phyloP scores from a whole-genome alignment of 53 echinoderm and acorn worm genomes.

The Echinometra lucunter region DNA sequence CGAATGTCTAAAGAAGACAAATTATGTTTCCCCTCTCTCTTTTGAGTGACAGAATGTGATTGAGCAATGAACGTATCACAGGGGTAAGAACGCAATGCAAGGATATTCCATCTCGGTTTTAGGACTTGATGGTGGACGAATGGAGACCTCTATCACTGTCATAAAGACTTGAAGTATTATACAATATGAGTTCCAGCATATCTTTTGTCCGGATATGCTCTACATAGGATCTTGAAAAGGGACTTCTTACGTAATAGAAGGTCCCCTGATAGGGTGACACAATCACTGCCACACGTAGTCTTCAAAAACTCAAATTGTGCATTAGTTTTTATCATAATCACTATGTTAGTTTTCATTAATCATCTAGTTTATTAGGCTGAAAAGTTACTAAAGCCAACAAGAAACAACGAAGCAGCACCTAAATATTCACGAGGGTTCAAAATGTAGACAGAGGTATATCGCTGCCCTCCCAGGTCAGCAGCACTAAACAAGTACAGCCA shows the following conservation, averaged over 20 bases:
- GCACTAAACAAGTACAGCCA: background rate
- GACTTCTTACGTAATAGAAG: background rate
- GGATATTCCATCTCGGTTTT: background rate
- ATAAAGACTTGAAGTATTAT: too few species aligned
- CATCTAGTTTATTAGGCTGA: background rate
- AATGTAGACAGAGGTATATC: background rate
- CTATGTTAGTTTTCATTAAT: background rate
- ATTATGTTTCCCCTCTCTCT: background rate
- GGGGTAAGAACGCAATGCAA: background rate
- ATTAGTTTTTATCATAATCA: too few species aligned
- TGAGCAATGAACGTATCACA: background rate
- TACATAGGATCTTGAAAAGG: background rate
- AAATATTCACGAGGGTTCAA: background rate
- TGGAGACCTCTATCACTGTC: background rate
- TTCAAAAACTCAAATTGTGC: background rate
- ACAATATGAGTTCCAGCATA: background rate
- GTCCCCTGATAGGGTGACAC: background rate
- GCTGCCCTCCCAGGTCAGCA: background rate
- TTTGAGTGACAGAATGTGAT: constrained; percentile 5
- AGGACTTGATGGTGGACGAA: background rate
- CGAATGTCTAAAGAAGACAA: constrained; percentile 29
- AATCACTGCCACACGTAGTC: background rate
- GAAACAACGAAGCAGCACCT: background rate
- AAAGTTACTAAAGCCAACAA: background rate
- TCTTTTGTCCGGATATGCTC: background rate